These are phyloP conservation scores for Epizoanthus stellaris DNA, from an alignment of 92 coral and sea anemone genomes.

Conservation along the genomic window DNA sequence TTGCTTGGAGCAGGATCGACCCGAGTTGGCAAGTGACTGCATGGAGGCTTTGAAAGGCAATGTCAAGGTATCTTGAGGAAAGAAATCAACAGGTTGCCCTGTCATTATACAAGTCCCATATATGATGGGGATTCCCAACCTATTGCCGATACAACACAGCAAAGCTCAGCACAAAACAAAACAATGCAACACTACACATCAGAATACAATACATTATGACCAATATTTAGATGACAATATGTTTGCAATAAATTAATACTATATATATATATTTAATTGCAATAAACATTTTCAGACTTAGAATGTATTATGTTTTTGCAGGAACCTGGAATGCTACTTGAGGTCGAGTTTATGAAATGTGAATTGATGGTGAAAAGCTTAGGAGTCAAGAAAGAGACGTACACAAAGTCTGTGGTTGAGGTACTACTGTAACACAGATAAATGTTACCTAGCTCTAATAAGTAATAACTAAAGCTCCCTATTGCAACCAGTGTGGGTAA, in stretches of 20 bases:
- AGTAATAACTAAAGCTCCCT: neutral
- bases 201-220: neutral
- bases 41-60: constrained; percentile 79
- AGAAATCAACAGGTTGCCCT: neutral
- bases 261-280: too few species aligned
- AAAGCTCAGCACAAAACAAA: neutral
- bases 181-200: neutral
- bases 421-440: constrained; percentile 39
- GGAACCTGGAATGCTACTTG: constrained; percentile 86
- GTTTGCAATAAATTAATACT: too few species aligned
- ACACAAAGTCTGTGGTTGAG: constrained; percentile 93
- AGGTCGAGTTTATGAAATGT: constrained; percentile 92
- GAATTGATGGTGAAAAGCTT: constrained; percentile 94
- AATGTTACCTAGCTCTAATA: neutral
- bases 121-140: neutral
- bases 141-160: neutral
- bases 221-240: too few species aligned
- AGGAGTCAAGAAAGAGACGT: constrained; percentile 90
- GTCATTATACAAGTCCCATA: too few species aligned
- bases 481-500: neutral
- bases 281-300: neutral
- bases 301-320: constrained; percentile 1
- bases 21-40: constrained; percentile 82
- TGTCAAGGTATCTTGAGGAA: constrained; percentile 56
- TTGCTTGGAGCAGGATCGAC: constrained; percentile 77